phyloP scores from a whole-genome alignment of 2,888 invertebrate species.

The Alentia gelatinosa region DNA sequence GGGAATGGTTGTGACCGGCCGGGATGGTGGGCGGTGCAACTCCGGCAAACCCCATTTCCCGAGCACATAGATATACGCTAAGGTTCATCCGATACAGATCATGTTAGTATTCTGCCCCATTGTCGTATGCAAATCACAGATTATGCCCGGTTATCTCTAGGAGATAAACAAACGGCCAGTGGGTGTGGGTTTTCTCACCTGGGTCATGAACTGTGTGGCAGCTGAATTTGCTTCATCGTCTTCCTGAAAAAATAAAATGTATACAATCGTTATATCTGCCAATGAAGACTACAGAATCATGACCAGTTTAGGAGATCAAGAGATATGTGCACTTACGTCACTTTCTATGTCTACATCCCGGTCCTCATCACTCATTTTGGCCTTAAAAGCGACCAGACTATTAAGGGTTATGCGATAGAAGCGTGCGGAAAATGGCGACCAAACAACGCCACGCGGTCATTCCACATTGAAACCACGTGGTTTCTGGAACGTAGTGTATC shows the following conservation, averaged over 20 bases:
- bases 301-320: background rate
- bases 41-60: no score
- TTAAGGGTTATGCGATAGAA: background rate
- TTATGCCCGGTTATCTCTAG: no score
- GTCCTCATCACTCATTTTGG: conserved; percentile 94
- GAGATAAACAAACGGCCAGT: no score
- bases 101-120: no score
- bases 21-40: no score
- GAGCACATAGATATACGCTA: no score
- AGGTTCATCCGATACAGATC: no score
- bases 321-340: conserved; percentile 87
- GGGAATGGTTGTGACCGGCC: no score
- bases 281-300: background rate
- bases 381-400: background rate
- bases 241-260: conserved; percentile 67
- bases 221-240: conserved; percentile 69
- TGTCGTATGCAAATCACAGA: no score
- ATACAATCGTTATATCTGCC: background rate
- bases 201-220: conserved; percentile 72
- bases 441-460: conserved; percentile 74
- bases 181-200: conserved; percentile 59
- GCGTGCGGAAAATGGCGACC: conserved; percentile 66
- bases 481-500: conserved; percentile 13
- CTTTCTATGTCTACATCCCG: conserved; percentile 96
- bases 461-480: conserved; percentile 56